A percentile compares a stretch with the other conserved stretches of the same genome.
Conservation (phyloP, 2,888 invertebrate genomes). For the Griposia aprilina region DNA sequence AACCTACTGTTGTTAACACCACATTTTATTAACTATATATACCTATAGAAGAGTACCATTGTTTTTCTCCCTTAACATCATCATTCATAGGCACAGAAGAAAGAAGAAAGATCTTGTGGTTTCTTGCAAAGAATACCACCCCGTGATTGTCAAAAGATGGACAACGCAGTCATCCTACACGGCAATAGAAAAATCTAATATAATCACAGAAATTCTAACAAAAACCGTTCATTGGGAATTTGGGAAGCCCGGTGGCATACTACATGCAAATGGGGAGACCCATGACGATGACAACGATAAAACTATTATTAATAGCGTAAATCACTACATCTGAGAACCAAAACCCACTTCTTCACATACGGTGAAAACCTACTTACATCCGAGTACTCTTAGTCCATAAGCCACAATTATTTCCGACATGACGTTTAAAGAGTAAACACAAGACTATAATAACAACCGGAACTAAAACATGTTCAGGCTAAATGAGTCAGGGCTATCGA, state of each 20-base stretch:
- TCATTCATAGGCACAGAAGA: not conserved
- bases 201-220: not conserved
- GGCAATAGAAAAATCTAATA: too few species aligned
- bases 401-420: slow-evolving; percentile 34
- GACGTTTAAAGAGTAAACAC: slow-evolving; percentile 3
- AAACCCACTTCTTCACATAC: not conserved
- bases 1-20: not conserved
- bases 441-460: slow-evolving; percentile 38
- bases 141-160: not conserved
- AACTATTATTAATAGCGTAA: not conserved
- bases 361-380: slow-evolving; percentile 12
- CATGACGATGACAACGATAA: slow-evolving; percentile 21
- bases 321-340: not conserved
- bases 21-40: not conserved
- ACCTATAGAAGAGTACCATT: not conserved
- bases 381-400: slow-evolving; percentile 10
- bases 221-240: not conserved
- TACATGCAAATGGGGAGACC: not conserved
- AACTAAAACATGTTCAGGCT: slow-evolving; percentile 48
- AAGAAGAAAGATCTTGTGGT: not conserved
- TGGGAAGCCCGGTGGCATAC: not conserved
- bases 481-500: slow-evolving; percentile 58
- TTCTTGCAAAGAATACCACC: not conserved
- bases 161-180: not conserved
- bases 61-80: not conserved